Evolutionary conservation across 2,797 vertebrate genomes (phyloP).

Genomic region (Columba guinea): DNA sequence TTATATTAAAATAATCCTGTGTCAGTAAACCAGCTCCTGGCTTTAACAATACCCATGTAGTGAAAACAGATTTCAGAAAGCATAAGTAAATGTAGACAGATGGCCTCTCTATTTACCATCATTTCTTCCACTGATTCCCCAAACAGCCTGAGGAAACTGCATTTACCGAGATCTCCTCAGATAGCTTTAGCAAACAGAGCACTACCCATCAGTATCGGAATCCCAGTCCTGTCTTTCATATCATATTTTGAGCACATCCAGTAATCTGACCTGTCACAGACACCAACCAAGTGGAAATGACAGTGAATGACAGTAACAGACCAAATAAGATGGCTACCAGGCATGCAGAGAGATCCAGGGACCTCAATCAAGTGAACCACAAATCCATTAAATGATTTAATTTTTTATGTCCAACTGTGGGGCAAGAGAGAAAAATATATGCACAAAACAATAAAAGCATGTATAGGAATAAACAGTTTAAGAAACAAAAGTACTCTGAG

Average conservation of each 20-base stretch:
- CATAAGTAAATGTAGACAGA: slow-evolving; percentile 8
- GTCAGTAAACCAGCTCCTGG: not conserved
- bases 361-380: slow-evolving; percentile 74
- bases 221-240: slow-evolving; percentile 20
- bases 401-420: slow-evolving; percentile 72
- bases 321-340: slow-evolving; percentile 67
- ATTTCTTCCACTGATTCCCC: not conserved
- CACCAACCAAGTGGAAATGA: slow-evolving; percentile 73
- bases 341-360: slow-evolving; percentile 55
- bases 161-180: not conserved
- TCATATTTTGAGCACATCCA: slow-evolving; percentile 53
- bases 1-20: not conserved
- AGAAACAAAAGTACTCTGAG: not conserved
- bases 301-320: slow-evolving; percentile 74
- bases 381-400: slow-evolving; percentile 78
- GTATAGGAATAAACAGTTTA: not conserved
- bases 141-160: slow-evolving; percentile 18
- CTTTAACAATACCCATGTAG: not conserved
- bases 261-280: slow-evolving; percentile 67
- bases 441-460: slow-evolving; percentile 5
- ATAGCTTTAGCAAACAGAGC: not conserved
- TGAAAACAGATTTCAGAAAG: not conserved
- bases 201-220: not conserved
- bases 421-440: not conserved
- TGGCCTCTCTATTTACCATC: not conserved